These are phyloP conservation scores for Euphydryas editha DNA, from an alignment of 2,888 invertebrate species.

Conservation along the genomic window DNA sequence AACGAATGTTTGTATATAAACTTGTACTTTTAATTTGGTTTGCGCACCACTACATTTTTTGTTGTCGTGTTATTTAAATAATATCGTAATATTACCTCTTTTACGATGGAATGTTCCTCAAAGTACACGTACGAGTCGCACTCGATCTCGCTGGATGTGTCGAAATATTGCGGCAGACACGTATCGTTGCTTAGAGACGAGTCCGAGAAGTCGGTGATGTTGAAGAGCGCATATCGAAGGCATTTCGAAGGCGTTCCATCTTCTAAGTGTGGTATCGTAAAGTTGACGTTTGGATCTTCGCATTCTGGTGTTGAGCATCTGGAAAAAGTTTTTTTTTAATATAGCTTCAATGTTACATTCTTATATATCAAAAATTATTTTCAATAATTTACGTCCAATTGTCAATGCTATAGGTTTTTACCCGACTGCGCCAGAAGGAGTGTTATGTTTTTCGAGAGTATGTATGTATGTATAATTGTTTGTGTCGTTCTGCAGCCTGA, in stretches of 20 bases:
- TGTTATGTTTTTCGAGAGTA: too few species aligned
- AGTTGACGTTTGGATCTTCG: constrained; percentile 61
- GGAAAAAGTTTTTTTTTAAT: constrained; percentile 41
- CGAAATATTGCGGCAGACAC: constrained; percentile 67
- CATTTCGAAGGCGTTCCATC: constrained; percentile 67
- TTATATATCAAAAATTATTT: too few species aligned
- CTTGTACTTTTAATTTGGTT: too few species aligned
- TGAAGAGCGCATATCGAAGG: constrained; percentile 64
- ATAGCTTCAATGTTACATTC: too few species aligned
- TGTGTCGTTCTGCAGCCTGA: too few species aligned
- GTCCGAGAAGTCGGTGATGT: constrained; percentile 47
- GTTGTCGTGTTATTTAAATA: not conserved
- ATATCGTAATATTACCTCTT: constrained; percentile 58
- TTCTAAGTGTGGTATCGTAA: constrained; percentile 65
- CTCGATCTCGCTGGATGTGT: constrained; percentile 62
- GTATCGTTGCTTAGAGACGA: constrained; percentile 48
- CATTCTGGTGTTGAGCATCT: constrained; percentile 77
- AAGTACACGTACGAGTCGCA: constrained; percentile 71
- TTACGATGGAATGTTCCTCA: constrained; percentile 75
- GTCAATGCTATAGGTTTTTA: too few species aligned
- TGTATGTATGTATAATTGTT: too few species aligned
- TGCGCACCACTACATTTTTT: too few species aligned
- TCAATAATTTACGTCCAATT: too few species aligned
- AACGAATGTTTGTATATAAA: too few species aligned
- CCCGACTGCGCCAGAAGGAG: too few species aligned